phyloP scores from a whole-genome alignment of 2,888 invertebrate species.

The Lissocephala sabroskyi region DNA sequence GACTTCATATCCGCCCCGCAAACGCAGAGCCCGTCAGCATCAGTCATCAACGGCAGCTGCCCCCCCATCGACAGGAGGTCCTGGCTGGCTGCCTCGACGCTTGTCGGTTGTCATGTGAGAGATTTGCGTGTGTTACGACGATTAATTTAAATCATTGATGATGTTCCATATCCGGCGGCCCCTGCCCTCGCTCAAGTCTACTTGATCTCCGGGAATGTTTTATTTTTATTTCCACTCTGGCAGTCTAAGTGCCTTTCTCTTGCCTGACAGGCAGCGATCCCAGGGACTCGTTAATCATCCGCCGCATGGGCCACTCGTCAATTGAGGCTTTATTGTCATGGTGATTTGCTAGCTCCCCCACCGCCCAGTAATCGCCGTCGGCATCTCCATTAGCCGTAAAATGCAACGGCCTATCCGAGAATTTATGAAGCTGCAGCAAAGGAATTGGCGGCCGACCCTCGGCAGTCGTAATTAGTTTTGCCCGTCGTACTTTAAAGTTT shows the following conservation, averaged over 20 bases:
- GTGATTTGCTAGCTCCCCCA: slow-evolving; percentile 4
- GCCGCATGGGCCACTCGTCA: slow-evolving; percentile 64
- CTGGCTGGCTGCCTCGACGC: slow-evolving; percentile 22
- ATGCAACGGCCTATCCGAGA: slow-evolving; percentile 51
- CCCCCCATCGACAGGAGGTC: neutral
- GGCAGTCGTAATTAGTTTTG: slow-evolving; percentile 69
- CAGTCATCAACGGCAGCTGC: neutral
- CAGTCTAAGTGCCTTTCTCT: neutral
- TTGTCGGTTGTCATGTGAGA: slow-evolving; percentile 66
- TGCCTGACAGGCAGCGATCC: neutral
- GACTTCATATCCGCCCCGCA: slow-evolving; percentile 51
- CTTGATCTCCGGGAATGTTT: too few species aligned
- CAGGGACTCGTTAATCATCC: slow-evolving; percentile 57
- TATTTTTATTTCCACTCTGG: slow-evolving; percentile 38
- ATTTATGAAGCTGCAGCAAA: slow-evolving; percentile 1
- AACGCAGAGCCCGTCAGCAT: too few species aligned
- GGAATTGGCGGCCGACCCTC: neutral
- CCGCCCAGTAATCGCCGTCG: too few species aligned
- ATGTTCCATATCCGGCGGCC: slow-evolving; percentile 24
- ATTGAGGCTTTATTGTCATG: slow-evolving; percentile 66
- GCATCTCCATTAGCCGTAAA: slow-evolving; percentile 58
- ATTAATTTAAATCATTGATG: slow-evolving; percentile 65
- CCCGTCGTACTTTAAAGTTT: slow-evolving; percentile 65
- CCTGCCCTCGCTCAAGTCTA: neutral
- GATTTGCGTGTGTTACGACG: slow-evolving; percentile 64